Conservation (phyloP, 1,140 invertebrate genomes). For the Epicauta chinensis region DNA sequence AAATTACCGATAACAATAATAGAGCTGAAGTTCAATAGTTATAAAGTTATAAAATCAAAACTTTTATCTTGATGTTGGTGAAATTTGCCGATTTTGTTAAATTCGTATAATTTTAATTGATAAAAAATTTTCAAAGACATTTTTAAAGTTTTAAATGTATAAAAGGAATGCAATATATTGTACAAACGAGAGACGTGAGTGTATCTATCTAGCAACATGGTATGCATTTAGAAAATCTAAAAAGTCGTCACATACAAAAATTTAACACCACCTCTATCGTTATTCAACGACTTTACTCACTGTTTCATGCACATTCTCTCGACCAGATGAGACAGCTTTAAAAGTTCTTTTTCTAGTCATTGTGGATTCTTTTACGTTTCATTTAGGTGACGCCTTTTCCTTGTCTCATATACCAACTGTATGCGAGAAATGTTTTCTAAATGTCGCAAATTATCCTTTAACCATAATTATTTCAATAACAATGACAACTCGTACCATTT, state of each 20-base stretch:
- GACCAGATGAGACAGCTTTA: constrained; percentile 15
- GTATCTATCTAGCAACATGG: too few relatives aligned
- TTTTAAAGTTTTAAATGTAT: too few relatives aligned
- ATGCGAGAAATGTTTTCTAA: constrained; percentile 11
- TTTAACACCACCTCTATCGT: constrained; percentile 9
- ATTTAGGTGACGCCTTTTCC: constrained; percentile 11
- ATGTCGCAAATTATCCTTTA: constrained; percentile 11
- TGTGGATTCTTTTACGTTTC: constrained; percentile 10
- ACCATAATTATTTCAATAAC: constrained; percentile 13
- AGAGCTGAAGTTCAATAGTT: too few relatives aligned
- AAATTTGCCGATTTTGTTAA: too few relatives aligned
- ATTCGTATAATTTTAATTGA: too few relatives aligned
- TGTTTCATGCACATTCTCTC: constrained; percentile 5
- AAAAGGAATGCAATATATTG: too few relatives aligned
- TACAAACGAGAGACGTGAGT: too few relatives aligned
- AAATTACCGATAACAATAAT: too few relatives aligned
- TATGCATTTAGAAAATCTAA: too few relatives aligned
- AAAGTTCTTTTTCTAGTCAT: constrained; percentile 15
- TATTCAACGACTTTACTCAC: constrained; percentile 6
- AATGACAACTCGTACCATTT: neutral
- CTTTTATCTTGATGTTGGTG: too few relatives aligned
- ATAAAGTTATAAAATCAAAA: too few relatives aligned
- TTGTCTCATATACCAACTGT: constrained; percentile 1
- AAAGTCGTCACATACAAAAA: constrained; percentile 5
- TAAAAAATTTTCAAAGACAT: too few relatives aligned